Base-by-base conservation (phyloP, 2,113 vertebrate species). In the Cygnus atratus region DNA sequence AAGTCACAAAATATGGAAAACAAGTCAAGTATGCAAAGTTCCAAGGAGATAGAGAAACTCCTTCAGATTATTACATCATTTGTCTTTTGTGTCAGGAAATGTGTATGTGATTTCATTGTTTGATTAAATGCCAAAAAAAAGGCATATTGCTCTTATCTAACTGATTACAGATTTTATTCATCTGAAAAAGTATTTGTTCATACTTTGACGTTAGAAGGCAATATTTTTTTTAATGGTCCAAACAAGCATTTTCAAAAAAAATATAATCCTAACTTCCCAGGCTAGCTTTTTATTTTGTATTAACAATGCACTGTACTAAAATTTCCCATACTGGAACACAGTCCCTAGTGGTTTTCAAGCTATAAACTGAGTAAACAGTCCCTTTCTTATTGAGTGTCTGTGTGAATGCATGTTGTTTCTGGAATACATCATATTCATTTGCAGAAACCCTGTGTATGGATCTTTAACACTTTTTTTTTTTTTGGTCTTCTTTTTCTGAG, bases 51-150 rank as follows among this genome's bases (percentile, higher is more conserved):
- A 98, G 98, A 98, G 98, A 98, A 98, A 98, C 98, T 98, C 98
- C 97, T 98, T 98, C 97, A 97, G 97, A 98, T 98, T 98, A 98
- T 98, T 97, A 98, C 98, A 98, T 98, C 97, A 98, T 99, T 99
- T 98, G 98, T 99, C 98, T 98, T 98, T 97, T 97, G 97, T 98
- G 98, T 98, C 98, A 98, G 96, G 98, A 98, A 98, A 98, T 97
- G 96, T 98, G 98, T 98, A 97, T 98, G 97, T 97, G 98, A 98
- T 99, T 98, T 98, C 97, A 98, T 98, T 98, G 98, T 99, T 99
- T 99, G 99, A 99, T 99, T 99, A 98, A 98, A 98, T 98, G 99
- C 99, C 99, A 99, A 98, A 98, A 98, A 96, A 98, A 96, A 97
- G 78, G 98, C 98, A 97, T 98, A 96, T 98, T 99, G 98, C 97